Percentiles rank a stretch among this genome's conserved stretches.
phyloP scores from a whole-genome alignment of 2,113 vertebrate species.

The Shinisaurus crocodilurus region DNA sequence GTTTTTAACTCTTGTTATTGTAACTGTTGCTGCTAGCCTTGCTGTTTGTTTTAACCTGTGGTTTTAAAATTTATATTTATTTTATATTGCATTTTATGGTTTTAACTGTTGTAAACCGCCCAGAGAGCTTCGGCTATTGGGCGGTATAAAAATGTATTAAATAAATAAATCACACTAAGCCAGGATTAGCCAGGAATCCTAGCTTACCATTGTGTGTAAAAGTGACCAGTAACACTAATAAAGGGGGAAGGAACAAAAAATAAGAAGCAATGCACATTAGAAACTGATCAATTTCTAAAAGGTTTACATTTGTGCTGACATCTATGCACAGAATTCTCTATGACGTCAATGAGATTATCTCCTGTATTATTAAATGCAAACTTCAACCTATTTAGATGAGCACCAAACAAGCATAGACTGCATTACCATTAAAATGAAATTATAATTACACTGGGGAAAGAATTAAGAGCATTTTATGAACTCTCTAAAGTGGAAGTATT shows the following conservation, averaged over 20 bases:
- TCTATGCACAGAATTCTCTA: not conserved
- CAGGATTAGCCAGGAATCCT: not conserved
- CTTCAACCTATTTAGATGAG: not conserved
- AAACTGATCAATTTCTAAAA: not conserved
- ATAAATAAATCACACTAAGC: no score
- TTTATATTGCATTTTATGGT: no score
- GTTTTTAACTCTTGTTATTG: no score
- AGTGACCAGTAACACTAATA: no score
- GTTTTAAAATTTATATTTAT: no score
- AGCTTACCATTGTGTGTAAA: not conserved
- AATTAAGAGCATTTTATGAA: not conserved
- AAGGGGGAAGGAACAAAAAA: no score
- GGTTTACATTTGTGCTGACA: not conserved
- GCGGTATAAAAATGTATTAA: no score
- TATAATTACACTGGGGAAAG: not conserved
- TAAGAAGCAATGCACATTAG: not conserved
- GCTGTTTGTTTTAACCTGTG: no score
- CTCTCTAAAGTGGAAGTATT: not conserved
- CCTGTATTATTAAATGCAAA: not conserved
- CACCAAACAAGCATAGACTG: not conserved
- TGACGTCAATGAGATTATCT: not conserved
- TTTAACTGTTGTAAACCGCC: no score
- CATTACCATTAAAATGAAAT: not conserved
- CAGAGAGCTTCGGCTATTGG: no score
- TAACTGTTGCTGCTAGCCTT: no score